These are phyloP conservation scores for Zootermopsis nevadensis DNA, from an alignment of 2,888 invertebrate genomes.

Conservation along the genomic window DNA sequence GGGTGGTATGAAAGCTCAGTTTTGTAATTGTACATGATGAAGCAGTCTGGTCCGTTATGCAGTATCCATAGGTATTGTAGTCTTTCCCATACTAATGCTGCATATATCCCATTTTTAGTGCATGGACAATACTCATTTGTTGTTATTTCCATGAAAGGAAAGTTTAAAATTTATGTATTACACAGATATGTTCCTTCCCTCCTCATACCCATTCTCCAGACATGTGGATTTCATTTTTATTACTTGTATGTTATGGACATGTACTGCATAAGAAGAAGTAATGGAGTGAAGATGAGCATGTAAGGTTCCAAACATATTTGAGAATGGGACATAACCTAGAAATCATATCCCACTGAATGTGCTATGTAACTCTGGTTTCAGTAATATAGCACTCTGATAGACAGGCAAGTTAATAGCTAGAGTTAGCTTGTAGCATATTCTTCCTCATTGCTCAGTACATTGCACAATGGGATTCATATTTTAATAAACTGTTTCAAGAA, in stretches of 20 bases:
- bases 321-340: too few species aligned
- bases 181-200: background rate
- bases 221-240: background rate
- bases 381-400: background rate
- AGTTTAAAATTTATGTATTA: conserved; percentile 30
- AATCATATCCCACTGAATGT: background rate
- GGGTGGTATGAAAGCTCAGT: conserved; percentile 5
- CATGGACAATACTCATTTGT: conserved; percentile 15
- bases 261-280: too few species aligned
- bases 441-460: too few species aligned
- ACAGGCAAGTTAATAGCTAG: background rate
- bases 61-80: background rate
- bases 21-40: conserved; percentile 3
- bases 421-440: background rate
- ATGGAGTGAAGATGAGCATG: background rate
- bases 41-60: background rate
- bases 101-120: background rate
- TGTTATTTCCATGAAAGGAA: conserved; percentile 23
- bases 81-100: conserved; percentile 2
- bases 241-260: too few species aligned
- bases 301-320: background rate
- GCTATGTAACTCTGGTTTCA: background rate
- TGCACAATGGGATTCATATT: too few species aligned
- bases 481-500: background rate
- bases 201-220: background rate